Evolutionary conservation across 2,888 invertebrate genomes (phyloP).

Genomic region (Rutpela maculata): DNA sequence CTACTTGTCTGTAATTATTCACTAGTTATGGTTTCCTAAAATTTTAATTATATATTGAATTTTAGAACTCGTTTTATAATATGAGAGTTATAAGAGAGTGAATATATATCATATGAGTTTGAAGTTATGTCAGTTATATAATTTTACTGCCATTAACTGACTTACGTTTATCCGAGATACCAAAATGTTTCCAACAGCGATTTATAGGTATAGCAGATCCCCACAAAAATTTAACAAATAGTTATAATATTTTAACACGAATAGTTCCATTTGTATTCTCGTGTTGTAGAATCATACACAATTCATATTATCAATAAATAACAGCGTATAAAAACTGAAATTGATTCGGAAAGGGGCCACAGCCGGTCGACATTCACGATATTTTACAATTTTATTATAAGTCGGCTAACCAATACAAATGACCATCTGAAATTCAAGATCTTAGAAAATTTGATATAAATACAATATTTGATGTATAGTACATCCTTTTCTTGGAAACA

Average conservation of each 20-base stretch:
- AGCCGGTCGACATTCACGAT: slow-evolving; percentile 60
- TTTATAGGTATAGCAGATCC: slow-evolving; percentile 11
- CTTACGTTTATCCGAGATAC: background rate
- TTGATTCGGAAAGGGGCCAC: slow-evolving; percentile 66
- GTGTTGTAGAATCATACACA: slow-evolving; percentile 64
- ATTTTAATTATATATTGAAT: too few species aligned
- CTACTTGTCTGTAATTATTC: too few species aligned
- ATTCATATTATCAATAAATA: slow-evolving; percentile 72
- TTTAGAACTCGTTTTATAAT: too few species aligned
- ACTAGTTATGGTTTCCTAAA: too few species aligned
- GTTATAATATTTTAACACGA: slow-evolving; percentile 48
- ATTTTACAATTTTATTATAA: slow-evolving; percentile 70
- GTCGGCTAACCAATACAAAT: slow-evolving; percentile 57
- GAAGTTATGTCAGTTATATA: too few species aligned
- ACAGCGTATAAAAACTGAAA: slow-evolving; percentile 66
- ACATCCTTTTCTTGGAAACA: too few species aligned
- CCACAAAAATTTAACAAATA: slow-evolving; percentile 37
- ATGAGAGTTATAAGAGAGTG: too few species aligned
- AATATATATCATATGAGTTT: too few species aligned
- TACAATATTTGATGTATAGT: background rate
- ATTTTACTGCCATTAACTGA: background rate
- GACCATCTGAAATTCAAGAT: slow-evolving; percentile 49
- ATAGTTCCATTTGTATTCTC: slow-evolving; percentile 65
- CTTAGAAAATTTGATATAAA: slow-evolving; percentile 39
- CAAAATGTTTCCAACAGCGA: background rate